A percentile compares a stretch with the other conserved stretches of the same genome.
These are phyloP conservation scores for Oryzias woworae DNA, from an alignment of 2,113 vertebrate genomes.

Conservation along the genomic window DNA sequence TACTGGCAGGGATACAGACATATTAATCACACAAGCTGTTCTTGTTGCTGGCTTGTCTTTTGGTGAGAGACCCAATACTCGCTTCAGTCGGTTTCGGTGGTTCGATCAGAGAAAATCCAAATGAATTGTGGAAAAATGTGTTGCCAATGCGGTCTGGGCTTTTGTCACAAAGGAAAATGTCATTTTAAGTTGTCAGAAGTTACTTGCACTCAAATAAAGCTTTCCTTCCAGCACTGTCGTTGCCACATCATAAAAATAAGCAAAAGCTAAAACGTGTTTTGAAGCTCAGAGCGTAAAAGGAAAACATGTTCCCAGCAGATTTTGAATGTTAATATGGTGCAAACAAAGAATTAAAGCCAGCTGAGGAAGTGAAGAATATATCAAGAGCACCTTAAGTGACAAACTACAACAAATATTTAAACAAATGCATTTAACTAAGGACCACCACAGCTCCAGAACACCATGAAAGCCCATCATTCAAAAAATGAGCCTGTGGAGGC, in stretches of 20 bases:
- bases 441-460: too few relatives aligned
- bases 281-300: not conserved
- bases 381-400: too few relatives aligned
- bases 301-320: slow-evolving; percentile 13
- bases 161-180: slow-evolving; percentile 31
- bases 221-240: slow-evolving; percentile 34
- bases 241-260: slow-evolving; percentile 18
- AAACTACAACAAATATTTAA: too few relatives aligned
- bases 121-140: slow-evolving; percentile 37
- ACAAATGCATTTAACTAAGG: too few relatives aligned
- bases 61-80: slow-evolving; percentile 29
- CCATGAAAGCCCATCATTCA: too few relatives aligned
- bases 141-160: not conserved
- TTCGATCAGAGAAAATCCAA: slow-evolving; percentile 8
- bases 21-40: slow-evolving; percentile 48
- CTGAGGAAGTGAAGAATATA: too few relatives aligned
- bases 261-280: slow-evolving; percentile 14
- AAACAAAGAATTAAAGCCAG: too few relatives aligned
- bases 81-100: slow-evolving; percentile 3
- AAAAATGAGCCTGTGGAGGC: too few relatives aligned
- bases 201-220: slow-evolving; percentile 11
- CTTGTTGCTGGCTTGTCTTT: slow-evolving; percentile 16
- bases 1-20: slow-evolving; percentile 43
- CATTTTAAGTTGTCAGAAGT: slow-evolving; percentile 24
- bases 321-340: too few relatives aligned